phyloP scores from a whole-genome alignment of 2,888 invertebrate genomes.

The Monoplex corrugatus region DNA sequence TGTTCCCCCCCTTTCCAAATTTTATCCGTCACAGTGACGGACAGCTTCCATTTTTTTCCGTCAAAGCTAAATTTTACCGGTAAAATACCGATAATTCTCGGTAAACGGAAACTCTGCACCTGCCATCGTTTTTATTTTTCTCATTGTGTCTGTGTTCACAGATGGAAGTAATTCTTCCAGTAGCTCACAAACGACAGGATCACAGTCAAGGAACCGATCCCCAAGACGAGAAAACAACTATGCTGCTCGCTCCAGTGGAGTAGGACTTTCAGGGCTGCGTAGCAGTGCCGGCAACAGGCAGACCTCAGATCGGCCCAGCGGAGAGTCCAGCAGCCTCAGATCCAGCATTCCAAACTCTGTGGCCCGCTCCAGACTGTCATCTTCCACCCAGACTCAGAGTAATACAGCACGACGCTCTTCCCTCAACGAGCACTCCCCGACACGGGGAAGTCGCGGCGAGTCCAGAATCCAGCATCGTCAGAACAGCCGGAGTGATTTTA shows the following conservation, averaged over 20 bases:
- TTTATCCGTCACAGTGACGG: no score
- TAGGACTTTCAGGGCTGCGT: background rate
- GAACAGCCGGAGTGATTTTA: background rate
- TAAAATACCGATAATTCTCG: background rate
- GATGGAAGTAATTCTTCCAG: background rate
- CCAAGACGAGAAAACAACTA: background rate
- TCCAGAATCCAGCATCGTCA: background rate
- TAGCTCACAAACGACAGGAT: background rate
- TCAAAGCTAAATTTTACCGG: background rate
- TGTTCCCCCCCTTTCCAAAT: no score
- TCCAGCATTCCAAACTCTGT: conserved; percentile 40
- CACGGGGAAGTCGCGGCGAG: background rate
- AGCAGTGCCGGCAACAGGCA: conserved; percentile 25
- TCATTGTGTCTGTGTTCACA: background rate
- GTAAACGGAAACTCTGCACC: background rate
- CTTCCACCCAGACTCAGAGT: background rate
- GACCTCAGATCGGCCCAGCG: background rate
- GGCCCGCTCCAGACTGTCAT: background rate
- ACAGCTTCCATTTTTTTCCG: background rate
- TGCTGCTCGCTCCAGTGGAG: conserved; percentile 4
- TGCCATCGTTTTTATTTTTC: background rate
- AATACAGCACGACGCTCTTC: background rate
- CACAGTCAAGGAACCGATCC: conserved; percentile 26
- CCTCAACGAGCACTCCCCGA: background rate
- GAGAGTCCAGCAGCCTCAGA: background rate